phyloP scores from a whole-genome alignment of 2,888 invertebrate genomes.

The Pristionchus mayeri region DNA sequence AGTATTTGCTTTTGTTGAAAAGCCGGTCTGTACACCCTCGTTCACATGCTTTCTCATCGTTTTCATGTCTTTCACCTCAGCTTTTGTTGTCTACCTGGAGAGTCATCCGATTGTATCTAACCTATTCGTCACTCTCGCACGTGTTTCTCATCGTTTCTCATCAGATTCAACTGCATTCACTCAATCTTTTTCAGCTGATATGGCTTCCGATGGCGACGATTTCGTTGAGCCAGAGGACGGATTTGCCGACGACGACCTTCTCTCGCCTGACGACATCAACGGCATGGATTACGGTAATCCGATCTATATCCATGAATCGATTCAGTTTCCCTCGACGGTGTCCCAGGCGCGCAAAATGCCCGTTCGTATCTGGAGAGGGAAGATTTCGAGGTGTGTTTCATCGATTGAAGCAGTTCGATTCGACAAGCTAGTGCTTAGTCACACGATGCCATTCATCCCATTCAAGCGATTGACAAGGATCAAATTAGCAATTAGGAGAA shows the following conservation, averaged over 20 bases:
- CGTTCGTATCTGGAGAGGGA: slow-evolving; percentile 64
- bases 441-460: background rate
- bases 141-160: background rate
- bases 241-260: slow-evolving; percentile 74
- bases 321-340: slow-evolving; percentile 44
- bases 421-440: slow-evolving; percentile 4
- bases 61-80: background rate
- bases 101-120: background rate
- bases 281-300: slow-evolving; percentile 51
- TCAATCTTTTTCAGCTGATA: background rate
- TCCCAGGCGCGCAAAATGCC: slow-evolving; percentile 53
- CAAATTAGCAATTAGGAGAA: background rate
- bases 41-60: slow-evolving; percentile 22
- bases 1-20: slow-evolving; percentile 34
- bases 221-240: slow-evolving; percentile 74
- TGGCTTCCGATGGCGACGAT: slow-evolving; percentile 52
- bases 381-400: slow-evolving; percentile 59
- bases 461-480: background rate
- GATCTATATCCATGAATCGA: background rate
- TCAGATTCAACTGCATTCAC: background rate
- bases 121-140: background rate
- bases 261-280: slow-evolving; percentile 66
- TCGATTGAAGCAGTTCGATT: slow-evolving; percentile 5
- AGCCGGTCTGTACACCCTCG: slow-evolving; percentile 35
- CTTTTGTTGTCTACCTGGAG: slow-evolving; percentile 2